Percentiles rank a stretch among this genome's conserved stretches.
These are phyloP conservation scores for Aphelocoma coerulescens DNA, from an alignment of 2,113 vertebrate species.

Conservation along the genomic window DNA sequence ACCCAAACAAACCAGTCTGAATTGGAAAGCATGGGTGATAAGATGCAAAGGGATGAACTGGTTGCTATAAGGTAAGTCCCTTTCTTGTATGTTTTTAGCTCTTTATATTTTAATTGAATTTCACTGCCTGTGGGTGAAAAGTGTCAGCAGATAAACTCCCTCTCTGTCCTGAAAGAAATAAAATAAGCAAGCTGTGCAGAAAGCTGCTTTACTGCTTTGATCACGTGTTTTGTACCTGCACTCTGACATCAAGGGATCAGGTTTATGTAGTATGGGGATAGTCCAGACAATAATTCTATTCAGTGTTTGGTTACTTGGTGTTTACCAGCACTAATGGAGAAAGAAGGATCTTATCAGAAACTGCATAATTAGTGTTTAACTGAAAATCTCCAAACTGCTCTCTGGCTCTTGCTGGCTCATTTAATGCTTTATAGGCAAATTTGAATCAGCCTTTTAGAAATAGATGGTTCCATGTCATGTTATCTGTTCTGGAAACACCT, in stretches of 20 bases:
- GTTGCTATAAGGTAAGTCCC: not conserved
- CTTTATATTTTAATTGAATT: not conserved
- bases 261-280: not conserved
- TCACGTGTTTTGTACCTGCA: not conserved
- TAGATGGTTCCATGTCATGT: not conserved
- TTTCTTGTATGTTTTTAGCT: not conserved
- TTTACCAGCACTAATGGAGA: not conserved
- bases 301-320: not conserved
- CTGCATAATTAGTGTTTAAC: not conserved
- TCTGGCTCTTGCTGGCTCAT: not conserved
- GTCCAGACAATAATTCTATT: not conserved
- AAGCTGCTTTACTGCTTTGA: not conserved
- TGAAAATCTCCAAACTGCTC: not conserved
- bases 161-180: not conserved
- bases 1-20: not conserved
- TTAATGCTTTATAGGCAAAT: not conserved
- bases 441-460: not conserved
- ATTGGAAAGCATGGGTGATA: not conserved
- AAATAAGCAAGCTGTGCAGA: not conserved
- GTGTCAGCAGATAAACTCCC: not conserved
- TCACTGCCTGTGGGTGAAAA: not conserved
- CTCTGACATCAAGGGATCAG: not conserved
- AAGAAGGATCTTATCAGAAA: not conserved
- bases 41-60: not conserved
- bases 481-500: not conserved